Evolutionary conservation across 2,113 vertebrate genomes (phyloP).

Genomic region (Mesitornis unicolor): DNA sequence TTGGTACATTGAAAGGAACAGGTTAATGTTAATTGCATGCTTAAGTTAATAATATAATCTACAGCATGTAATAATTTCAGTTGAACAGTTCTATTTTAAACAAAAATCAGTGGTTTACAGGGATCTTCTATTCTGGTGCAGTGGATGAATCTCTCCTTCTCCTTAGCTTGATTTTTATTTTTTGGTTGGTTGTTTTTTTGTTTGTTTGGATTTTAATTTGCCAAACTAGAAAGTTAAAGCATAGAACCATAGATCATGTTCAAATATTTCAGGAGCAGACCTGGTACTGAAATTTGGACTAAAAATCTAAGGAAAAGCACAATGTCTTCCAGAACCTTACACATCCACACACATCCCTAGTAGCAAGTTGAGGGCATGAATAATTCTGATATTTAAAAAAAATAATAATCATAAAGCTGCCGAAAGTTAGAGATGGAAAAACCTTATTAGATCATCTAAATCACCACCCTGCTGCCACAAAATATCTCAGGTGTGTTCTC

Average conservation of each 20-base stretch:
- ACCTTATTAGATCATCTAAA: background rate
- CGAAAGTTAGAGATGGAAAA: background rate
- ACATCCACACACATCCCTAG: background rate
- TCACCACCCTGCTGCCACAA: accelerated
- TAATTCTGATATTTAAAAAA: background rate
- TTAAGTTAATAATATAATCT: background rate
- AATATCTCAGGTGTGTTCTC: background rate
- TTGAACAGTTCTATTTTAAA: background rate
- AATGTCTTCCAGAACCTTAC: background rate
- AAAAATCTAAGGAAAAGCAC: background rate
- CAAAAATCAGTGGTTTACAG: background rate
- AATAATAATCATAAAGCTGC: background rate
- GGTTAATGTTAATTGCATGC: background rate
- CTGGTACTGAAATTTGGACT: background rate
- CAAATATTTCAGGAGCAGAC: background rate
- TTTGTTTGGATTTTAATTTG: background rate
- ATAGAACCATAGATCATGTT: background rate
- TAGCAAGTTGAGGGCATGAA: background rate
- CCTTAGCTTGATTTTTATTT: background rate
- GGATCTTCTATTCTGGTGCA: background rate
- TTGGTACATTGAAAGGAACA: background rate
- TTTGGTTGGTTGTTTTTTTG: background rate
- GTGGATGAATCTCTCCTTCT: background rate
- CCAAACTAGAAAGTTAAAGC: background rate
- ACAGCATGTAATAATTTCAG: background rate